These are phyloP conservation scores for Peromyscus aztecus DNA, from an alignment of 2,797 vertebrate genomes.

Conservation along the genomic window DNA sequence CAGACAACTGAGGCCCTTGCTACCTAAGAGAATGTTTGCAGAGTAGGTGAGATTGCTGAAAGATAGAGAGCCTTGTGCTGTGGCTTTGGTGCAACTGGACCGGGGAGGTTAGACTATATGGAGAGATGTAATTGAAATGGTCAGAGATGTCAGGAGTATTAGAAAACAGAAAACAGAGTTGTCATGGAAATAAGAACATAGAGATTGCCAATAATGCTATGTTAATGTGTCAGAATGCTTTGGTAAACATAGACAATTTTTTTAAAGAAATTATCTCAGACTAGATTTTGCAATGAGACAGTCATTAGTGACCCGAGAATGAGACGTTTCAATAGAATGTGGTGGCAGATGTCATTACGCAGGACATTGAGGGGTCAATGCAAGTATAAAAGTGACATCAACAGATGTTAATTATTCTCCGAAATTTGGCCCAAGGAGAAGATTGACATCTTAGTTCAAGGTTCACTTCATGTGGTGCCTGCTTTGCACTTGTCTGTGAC, in stretches of 20 bases:
- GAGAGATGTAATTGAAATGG: background rate
- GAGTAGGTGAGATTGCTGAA: background rate
- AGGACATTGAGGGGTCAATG: background rate
- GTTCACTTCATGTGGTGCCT: background rate
- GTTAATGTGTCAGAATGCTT: background rate
- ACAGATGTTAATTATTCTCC: background rate
- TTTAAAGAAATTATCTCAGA: background rate
- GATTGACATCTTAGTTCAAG: background rate
- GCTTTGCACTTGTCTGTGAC: background rate
- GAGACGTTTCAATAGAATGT: background rate
- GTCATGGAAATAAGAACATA: slow-evolving; percentile 15
- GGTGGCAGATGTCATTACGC: background rate
- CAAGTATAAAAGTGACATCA: slow-evolving; percentile 32
- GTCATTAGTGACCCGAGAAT: background rate
- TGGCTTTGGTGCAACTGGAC: background rate
- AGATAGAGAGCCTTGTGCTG: background rate
- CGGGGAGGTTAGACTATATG: background rate
- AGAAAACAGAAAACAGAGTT: slow-evolving; percentile 35
- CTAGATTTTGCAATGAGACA: background rate
- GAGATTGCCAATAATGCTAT: background rate
- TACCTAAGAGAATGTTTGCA: background rate
- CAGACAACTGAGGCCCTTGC: background rate
- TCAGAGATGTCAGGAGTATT: background rate
- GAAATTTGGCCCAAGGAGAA: background rate
- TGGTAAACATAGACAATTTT: background rate